Evolutionary conservation across 2,113 vertebrate genomes (phyloP), one percentile per base, ranked within the genome.

Genomic region (Lanius ludovicianus): DNA sequence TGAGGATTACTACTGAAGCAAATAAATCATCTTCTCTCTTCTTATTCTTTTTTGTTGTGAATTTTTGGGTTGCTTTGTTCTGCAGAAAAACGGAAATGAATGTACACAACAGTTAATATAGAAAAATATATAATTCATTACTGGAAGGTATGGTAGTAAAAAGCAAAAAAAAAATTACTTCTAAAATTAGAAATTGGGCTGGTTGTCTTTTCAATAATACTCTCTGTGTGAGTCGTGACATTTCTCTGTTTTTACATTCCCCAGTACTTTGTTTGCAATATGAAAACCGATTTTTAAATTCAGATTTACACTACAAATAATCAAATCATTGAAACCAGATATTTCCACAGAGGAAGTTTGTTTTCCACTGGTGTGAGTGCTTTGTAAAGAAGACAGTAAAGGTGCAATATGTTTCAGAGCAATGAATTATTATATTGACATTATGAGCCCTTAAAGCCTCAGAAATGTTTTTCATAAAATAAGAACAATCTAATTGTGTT

Each of bases 171-270:
- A 17, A 77, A 30, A 9, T 16, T 44, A 19, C 3, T 50, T 88
- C 35, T 64, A 21, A 64, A 18, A 70, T 25, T n/a, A 64, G 68
- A 76, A 57, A 44, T 30, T 63, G 7, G 21, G 7, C 5, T 55
- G 19, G 1, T 1, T 31, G 7, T 81, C 13, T 69, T 50, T 24
- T 60, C 57, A 84, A 15, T 3, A 10, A 6, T 9, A 52, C 84
- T 37, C 2, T 56, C 4, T 33, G 1, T 18, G 16, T 8, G 14
- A 59, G 35, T 56, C 11, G 21, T 4, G 3, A 13, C 2, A 31
- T 35, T 49, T 75, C 9, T 85, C 25, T 46, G 5, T 9, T 85
- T 83, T 47, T 7, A 28, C 2, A 13, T 44, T 71, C 8, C 14
- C 3, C 11, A 11, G 3, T 31, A 6, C 15, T 64, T 42, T 63